These are phyloP conservation scores for Poecilia velifera DNA, from an alignment of 2,797 vertebrate genomes.

Conservation along the genomic window DNA sequence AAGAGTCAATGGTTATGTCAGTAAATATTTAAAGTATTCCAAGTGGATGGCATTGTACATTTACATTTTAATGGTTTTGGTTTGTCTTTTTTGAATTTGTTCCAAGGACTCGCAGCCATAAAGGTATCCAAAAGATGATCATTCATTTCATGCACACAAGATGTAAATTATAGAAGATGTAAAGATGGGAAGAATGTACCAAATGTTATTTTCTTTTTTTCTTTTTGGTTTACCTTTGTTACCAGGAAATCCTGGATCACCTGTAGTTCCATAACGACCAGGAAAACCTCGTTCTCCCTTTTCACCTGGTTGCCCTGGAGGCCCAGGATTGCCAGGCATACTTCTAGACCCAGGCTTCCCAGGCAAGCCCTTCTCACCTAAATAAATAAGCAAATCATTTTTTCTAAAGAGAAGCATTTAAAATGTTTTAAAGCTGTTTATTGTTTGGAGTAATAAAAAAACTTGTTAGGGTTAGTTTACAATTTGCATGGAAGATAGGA, in stretches of 20 bases:
- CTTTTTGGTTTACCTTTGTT: constrained; percentile 47
- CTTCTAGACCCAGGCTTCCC: constrained; percentile 33
- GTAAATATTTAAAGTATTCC: neutral
- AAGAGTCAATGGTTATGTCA: neutral
- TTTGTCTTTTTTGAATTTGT: neutral
- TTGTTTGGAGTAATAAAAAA: neutral
- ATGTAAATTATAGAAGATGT: neutral
- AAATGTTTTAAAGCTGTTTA: neutral
- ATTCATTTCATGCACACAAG: neutral
- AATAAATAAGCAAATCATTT: constrained; percentile 1
- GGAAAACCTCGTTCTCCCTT: constrained; percentile 58
- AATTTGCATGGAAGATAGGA: neutral
- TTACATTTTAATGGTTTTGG: neutral
- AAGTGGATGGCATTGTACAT: neutral
- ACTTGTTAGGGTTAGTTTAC: neutral
- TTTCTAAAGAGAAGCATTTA: neutral
- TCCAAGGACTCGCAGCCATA: neutral
- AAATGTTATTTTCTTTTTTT: neutral
- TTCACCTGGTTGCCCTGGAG: constrained; percentile 49
- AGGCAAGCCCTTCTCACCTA: constrained; percentile 53
- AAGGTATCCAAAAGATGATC: neutral
- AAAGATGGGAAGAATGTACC: neutral
- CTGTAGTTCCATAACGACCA: constrained; percentile 46
- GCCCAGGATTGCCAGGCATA: constrained; percentile 48
- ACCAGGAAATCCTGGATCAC: constrained; percentile 52